A percentile compares a stretch with the other conserved stretches of the same genome.
Conservation (phyloP, 2,888 invertebrate species). For the Acrobasis suavella region DNA sequence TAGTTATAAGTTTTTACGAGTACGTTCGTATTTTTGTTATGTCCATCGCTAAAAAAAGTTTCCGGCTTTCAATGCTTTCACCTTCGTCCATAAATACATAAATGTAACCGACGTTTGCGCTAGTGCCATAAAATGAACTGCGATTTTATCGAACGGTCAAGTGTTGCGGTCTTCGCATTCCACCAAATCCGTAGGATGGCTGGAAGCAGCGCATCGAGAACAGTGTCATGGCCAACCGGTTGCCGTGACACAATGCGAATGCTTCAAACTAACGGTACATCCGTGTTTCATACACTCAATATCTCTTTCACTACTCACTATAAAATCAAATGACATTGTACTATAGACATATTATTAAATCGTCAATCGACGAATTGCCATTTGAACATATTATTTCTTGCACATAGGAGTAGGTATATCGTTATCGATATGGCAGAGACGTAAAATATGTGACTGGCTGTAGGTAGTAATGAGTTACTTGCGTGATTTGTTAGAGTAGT, state of each 20-base stretch:
- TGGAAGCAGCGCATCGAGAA: conserved; percentile 64
- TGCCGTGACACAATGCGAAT: conserved; percentile 58
- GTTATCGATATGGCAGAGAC: not conserved
- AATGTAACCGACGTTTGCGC: too few species aligned
- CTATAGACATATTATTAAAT: not conserved
- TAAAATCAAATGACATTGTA: not conserved
- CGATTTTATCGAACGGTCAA: conserved; percentile 43
- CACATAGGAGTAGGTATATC: not conserved
- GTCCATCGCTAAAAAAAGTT: too few species aligned
- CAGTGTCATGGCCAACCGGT: conserved; percentile 77
- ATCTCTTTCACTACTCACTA: conserved; percentile 21
- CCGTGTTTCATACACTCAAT: conserved; percentile 27
- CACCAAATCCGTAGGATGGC: conserved; percentile 54
- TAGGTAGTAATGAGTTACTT: too few species aligned
- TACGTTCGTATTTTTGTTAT: too few species aligned
- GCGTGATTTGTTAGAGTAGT: too few species aligned
- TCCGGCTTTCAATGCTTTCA: too few species aligned
- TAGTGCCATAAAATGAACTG: conserved; percentile 15
- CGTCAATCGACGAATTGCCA: not conserved
- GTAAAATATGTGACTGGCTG: not conserved
- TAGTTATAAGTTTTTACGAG: too few species aligned
- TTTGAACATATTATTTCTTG: not conserved
- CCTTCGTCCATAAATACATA: too few species aligned
- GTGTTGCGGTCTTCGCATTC: conserved; percentile 68
- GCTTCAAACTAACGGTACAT: conserved; percentile 56